Evolutionary conservation across 2,888 invertebrate genomes (phyloP).

Genomic region (Lasioglossum oenotherae): DNA sequence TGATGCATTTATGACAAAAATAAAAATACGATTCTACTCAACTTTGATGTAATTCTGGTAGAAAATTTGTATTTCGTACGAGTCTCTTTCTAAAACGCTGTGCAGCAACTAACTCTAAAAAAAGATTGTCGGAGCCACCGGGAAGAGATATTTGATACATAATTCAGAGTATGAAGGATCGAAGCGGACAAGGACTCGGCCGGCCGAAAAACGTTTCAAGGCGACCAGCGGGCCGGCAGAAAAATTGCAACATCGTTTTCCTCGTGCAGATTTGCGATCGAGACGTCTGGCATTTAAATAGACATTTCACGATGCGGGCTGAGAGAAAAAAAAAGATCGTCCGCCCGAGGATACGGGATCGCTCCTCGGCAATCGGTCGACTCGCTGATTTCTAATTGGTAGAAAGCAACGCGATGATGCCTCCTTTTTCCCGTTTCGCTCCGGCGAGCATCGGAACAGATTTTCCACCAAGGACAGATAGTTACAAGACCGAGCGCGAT

Average conservation of each 20-base stretch:
- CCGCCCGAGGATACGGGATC: slow-evolving; percentile 15
- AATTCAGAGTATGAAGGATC: not conserved
- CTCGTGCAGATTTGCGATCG: not conserved
- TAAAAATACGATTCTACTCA: too few species aligned
- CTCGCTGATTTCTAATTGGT: slow-evolving; percentile 54
- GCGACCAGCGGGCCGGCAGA: not conserved
- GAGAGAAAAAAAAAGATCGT: slow-evolving; percentile 23
- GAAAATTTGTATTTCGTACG: not conserved
- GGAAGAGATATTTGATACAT: not conserved
- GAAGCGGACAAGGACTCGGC: not conserved
- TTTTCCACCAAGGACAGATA: slow-evolving; percentile 11
- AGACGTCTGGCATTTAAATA: slow-evolving; percentile 38
- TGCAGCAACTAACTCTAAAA: not conserved
- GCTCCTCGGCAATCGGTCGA: slow-evolving; percentile 7
- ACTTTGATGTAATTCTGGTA: too few species aligned
- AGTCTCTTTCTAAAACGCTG: not conserved
- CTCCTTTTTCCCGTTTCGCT: slow-evolving; percentile 45
- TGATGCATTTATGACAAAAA: too few species aligned
- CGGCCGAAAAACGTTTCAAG: not conserved
- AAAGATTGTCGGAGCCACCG: not conserved
- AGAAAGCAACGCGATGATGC: slow-evolving; percentile 46
- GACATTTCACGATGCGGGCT: slow-evolving; percentile 30
- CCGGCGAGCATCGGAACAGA: slow-evolving; percentile 11
- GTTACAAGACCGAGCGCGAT: not conserved
- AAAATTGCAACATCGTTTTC: slow-evolving; percentile 30